phyloP scores from a whole-genome alignment of 2,797 vertebrate species.

The Perodicticus potto region DNA sequence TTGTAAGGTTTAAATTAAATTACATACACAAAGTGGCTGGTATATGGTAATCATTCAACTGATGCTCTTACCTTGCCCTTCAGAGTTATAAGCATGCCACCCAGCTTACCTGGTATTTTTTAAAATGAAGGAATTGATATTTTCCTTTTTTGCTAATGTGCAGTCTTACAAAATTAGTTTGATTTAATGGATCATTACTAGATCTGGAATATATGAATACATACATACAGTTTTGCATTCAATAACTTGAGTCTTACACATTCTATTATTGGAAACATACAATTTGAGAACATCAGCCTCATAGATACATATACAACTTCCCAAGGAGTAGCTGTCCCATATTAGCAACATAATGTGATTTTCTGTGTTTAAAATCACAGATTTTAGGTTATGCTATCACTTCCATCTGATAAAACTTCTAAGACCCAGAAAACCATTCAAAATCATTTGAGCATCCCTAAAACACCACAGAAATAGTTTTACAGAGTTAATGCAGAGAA shows the following conservation, averaged over 20 bases:
- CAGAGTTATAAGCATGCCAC: background rate
- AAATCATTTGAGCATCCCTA: background rate
- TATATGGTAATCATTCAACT: background rate
- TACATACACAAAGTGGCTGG: background rate
- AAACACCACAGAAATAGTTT: background rate
- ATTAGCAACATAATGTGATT: background rate
- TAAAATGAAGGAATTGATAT: background rate
- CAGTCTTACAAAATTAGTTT: constrained; percentile 22
- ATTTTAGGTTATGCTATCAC: constrained; percentile 14
- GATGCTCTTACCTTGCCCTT: constrained; percentile 13
- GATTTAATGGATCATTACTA: constrained; percentile 7
- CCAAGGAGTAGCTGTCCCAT: background rate
- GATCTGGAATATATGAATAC: background rate
- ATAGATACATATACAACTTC: background rate
- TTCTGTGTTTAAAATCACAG: constrained; percentile 21
- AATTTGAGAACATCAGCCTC: constrained; percentile 16
- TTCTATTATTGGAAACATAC: background rate
- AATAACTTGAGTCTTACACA: background rate
- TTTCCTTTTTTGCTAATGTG: background rate
- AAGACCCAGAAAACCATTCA: background rate
- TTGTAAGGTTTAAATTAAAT: background rate
- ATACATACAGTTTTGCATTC: background rate
- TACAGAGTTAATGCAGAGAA: background rate
- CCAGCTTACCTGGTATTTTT: background rate
- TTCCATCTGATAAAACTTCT: background rate